Evolutionary conservation across 2,113 vertebrate species (phyloP).

Genomic region (Dicaeum eximium): DNA sequence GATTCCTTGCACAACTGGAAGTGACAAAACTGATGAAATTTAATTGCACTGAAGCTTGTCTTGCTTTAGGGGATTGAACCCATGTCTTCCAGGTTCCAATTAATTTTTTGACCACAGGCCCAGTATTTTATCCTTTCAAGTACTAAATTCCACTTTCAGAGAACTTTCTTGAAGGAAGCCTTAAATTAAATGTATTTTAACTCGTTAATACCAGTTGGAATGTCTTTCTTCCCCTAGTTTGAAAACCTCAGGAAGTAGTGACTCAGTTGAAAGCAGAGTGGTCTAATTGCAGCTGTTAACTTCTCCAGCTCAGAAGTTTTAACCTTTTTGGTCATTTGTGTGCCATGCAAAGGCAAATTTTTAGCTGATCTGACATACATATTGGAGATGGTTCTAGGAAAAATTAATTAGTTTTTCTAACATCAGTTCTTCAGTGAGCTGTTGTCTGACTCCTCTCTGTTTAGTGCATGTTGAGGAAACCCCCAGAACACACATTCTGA

Average conservation of each 20-base stretch:
- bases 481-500: neutral
- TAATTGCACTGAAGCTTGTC: neutral
- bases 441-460: neutral
- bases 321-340: neutral
- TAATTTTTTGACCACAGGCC: neutral
- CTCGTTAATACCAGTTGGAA: neutral
- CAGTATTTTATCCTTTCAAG: neutral
- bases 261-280: neutral
- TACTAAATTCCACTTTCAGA: neutral
- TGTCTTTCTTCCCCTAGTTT: neutral
- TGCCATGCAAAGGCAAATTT: neutral
- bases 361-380: rapidly evolving
- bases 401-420: neutral
- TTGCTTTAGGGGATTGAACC: neutral
- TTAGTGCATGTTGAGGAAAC: rapidly evolving
- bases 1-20: neutral
- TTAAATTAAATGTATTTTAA: neutral
- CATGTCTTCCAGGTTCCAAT: neutral
- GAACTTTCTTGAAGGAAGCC: neutral
- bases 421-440: neutral
- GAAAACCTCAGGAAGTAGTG: neutral
- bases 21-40: neutral
- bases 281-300: neutral
- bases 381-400: neutral
- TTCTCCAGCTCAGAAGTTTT: neutral